Evolutionary conservation across 2,113 vertebrate genomes (phyloP), one percentile per base, ranked within the genome.

Genomic region (Upupa epops): DNA sequence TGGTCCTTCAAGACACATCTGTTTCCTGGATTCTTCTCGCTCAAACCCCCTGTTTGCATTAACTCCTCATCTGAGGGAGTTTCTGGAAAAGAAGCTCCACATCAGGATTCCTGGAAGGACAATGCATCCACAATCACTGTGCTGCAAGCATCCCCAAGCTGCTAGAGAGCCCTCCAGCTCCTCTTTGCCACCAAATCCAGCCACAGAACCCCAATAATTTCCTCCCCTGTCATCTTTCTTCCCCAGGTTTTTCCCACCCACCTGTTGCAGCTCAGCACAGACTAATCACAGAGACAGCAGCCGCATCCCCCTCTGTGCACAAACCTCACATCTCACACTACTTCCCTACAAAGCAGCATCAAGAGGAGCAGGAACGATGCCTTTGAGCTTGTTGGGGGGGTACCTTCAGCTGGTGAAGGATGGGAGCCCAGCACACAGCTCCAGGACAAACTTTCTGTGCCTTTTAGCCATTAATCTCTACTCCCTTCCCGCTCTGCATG

Each of bases 351-450:
- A 8, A 70, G 60, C 80, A 65, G 64, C 68, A 40, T 12, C 24
- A 16, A 31, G 14, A 82, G 29, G 48, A 75, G 9, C 58, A 75
- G 46, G 45, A 75, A 15, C 0, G 3, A 42, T 1, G 6, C 22
- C 9, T 24, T 5, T 9, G 2, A 5, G 25, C 17, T 58, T 54
- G 56, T 8, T 3, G 52, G 10, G n/a, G 40, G 64, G 52, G 3
- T 9, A 11, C 31, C 48, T 48, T 73, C n/a, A 13, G 20, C 58
- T 14, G 4, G 9, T 1, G 3, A 89, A 58, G 58, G 66, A 28
- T 20, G 34, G 63, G 34, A 91, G 29, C 26, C 0, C 0, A 75
- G 75, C 45, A 42, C 3, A 1, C 4, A 0, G 14, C 2, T 1
- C 29, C 6, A 3, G 63, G 40, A 69, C 55, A 73, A 69, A 82